These are phyloP conservation scores for Peromyscus polionotus DNA, from an alignment of 2,113 vertebrate genomes.

Conservation along the genomic window DNA sequence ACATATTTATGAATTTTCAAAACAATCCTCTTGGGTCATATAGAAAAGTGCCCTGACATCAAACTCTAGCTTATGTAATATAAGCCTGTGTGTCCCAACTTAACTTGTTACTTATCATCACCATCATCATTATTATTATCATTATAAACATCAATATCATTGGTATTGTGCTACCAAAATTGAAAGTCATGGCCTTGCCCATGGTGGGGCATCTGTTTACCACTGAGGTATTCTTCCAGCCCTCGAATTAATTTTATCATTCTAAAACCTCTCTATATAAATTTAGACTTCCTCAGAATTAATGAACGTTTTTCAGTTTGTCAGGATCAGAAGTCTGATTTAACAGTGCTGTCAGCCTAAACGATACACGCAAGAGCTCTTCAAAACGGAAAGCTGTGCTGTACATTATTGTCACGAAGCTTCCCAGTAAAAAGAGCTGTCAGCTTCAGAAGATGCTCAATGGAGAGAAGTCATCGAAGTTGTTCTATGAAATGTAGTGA, in stretches of 20 bases:
- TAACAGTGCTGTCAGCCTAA: not conserved
- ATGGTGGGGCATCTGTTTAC: not conserved
- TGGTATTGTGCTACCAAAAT: not conserved
- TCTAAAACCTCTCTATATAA: not conserved
- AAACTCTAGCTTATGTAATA: not conserved
- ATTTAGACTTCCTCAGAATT: conserved; percentile 29
- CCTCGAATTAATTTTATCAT: not conserved
- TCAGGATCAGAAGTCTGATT: not conserved
- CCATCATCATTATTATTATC: not conserved
- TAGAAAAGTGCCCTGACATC: not conserved
- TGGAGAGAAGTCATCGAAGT: not conserved
- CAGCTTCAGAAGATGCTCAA: not conserved
- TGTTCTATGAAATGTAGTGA: not conserved
- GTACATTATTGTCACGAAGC: not conserved
- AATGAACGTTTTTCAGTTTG: not conserved
- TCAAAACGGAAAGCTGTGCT: not conserved
- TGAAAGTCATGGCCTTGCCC: not conserved
- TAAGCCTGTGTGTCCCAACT: not conserved
- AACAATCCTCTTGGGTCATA: not conserved
- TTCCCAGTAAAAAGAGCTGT: not conserved
- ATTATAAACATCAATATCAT: not conserved
- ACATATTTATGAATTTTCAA: conserved; percentile 28
- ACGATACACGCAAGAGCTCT: not conserved
- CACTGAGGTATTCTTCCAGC: not conserved
- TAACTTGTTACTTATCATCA: not conserved